These are phyloP conservation scores for Ommatoiulus sabulosus DNA, from an alignment of 2,888 invertebrate genomes.

Conservation along the genomic window DNA sequence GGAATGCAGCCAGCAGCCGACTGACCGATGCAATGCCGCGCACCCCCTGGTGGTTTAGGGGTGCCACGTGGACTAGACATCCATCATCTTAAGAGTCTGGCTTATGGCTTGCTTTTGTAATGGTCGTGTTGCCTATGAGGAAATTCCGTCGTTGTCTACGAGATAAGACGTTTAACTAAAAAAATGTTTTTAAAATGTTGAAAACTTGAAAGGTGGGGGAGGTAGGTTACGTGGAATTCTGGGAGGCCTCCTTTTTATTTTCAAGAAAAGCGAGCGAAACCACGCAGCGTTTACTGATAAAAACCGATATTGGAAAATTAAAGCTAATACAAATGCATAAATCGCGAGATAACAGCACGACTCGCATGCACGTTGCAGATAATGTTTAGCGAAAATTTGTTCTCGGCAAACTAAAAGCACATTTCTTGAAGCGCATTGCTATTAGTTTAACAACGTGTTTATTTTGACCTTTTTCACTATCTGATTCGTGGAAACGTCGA, in stretches of 20 bases:
- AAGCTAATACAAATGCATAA: conserved; percentile 30
- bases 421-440: not conserved
- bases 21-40: not conserved
- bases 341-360: conserved; percentile 1
- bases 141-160: conserved; percentile 20
- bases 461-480: conserved; percentile 30
- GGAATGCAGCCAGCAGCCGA: not conserved
- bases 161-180: not conserved
- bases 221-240: not conserved
- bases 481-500: conserved; percentile 10
- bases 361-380: conserved; percentile 5
- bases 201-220: conserved; percentile 23
- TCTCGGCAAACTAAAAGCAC: not conserved
- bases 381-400: conserved; percentile 21
- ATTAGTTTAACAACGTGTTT: conserved; percentile 5
- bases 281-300: conserved; percentile 41
- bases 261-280: not conserved
- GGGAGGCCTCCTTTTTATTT: conserved; percentile 31
- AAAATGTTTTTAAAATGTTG: conserved; percentile 1
- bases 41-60: not conserved
- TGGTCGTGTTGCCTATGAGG: not conserved
- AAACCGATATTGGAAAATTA: conserved; percentile 45
- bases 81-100: conserved; percentile 13
- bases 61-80: conserved; percentile 47
- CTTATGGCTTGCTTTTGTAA: conserved; percentile 36